Conservation (phyloP, 1,140 invertebrate species). For the Aplysia californica region DNA sequence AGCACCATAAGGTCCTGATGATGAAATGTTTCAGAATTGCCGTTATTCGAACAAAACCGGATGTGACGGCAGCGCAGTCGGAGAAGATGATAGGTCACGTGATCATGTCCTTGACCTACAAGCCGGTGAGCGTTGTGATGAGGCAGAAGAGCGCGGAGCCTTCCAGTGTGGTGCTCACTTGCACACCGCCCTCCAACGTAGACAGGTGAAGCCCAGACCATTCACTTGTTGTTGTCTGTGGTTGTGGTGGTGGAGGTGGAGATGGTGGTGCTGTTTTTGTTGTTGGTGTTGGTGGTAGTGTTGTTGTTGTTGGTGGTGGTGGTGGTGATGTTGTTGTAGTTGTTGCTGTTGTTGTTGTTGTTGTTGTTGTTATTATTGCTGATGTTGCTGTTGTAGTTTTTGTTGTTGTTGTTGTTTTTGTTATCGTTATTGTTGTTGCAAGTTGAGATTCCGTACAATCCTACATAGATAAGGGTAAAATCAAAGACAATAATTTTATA, state of each 20-base stretch:
- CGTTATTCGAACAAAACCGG: no score
- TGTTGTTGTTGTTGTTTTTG: background rate
- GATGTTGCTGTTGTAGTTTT: background rate
- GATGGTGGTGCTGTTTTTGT: background rate
- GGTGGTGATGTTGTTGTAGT: background rate
- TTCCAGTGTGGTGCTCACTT: constrained; percentile 37
- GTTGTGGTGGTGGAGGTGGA: background rate
- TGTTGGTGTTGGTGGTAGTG: background rate
- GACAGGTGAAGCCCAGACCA: background rate
- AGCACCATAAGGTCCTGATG: no score
- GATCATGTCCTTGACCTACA: constrained; percentile 31
- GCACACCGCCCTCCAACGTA: constrained; percentile 16
- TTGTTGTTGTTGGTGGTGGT: background rate
- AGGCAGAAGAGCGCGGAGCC: constrained; percentile 43
- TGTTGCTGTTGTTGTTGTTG: background rate
- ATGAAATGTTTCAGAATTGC: no score
- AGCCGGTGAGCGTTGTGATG: constrained; percentile 38
- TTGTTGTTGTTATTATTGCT: background rate
- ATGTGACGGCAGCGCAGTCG: no score
- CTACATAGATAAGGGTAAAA: no score
- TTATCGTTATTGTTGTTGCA: no score
- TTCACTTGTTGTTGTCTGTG: background rate
- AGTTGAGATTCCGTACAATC: no score
- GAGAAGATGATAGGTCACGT: constrained; percentile 16
- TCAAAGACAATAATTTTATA: no score